A percentile compares a stretch with the other conserved stretches of the same genome.
Evolutionary conservation across 2,888 invertebrate species (phyloP).

Genomic region (Melinaea marsaeus): DNA sequence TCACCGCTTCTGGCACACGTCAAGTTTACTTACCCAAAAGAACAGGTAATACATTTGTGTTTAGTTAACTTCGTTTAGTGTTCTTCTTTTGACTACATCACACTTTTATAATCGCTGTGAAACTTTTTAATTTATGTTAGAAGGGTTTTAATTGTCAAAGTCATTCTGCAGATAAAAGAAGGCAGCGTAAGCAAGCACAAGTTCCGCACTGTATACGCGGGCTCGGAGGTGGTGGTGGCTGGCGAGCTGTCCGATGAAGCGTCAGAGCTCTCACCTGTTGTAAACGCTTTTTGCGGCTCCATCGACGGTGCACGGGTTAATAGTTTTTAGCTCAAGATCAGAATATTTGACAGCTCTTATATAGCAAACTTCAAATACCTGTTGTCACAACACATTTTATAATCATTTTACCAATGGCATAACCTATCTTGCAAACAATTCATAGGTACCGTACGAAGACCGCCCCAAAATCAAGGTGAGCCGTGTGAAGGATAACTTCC

Average conservation of each 20-base stretch:
- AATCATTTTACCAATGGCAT: too few relatives aligned
- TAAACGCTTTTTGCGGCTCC: slow-evolving; percentile 54
- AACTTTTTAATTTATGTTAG: too few relatives aligned
- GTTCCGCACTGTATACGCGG: slow-evolving; percentile 79
- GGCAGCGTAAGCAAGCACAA: slow-evolving; percentile 70
- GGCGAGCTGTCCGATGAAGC: slow-evolving; percentile 59
- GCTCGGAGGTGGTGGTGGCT: slow-evolving; percentile 81
- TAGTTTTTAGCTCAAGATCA: slow-evolving; percentile 1
- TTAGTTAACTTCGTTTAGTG: too few relatives aligned
- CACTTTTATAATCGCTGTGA: too few relatives aligned
- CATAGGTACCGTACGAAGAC: slow-evolving; percentile 57
- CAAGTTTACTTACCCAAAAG: slow-evolving; percentile 79
- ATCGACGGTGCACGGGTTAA: slow-evolving; percentile 48
- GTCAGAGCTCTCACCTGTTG: slow-evolving; percentile 46
- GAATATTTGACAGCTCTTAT: neutral
- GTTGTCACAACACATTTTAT: too few relatives aligned
- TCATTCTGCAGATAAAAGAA: slow-evolving; percentile 57
- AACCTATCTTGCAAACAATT: neutral
- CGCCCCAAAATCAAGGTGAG: slow-evolving; percentile 46
- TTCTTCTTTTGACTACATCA: too few relatives aligned
- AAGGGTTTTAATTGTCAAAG: neutral
- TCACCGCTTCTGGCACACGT: slow-evolving; percentile 82
- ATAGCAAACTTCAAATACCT: neutral
- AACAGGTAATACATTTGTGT: slow-evolving; percentile 51
- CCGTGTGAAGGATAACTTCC: slow-evolving; percentile 38